These are phyloP conservation scores for Dasysyrphus albostriatus DNA, from an alignment of 2,888 invertebrate species.

Conservation along the genomic window DNA sequence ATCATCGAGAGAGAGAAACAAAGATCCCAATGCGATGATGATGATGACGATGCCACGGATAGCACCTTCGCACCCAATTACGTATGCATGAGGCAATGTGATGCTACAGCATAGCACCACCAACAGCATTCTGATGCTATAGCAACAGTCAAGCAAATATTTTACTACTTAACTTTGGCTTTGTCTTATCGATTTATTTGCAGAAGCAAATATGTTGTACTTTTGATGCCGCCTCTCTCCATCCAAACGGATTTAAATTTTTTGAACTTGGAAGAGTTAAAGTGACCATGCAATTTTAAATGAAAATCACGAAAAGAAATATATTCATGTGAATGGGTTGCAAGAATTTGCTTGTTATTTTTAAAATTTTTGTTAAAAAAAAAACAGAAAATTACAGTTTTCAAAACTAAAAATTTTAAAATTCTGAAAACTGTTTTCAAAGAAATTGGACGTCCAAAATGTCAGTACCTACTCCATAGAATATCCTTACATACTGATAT, in stretches of 20 bases:
- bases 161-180: slow-evolving; percentile 44
- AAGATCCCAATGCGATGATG: slow-evolving; percentile 39
- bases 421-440: too few species aligned
- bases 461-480: too few species aligned
- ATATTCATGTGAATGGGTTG: background rate
- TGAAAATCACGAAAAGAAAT: background rate
- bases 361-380: too few species aligned
- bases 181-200: slow-evolving; percentile 54
- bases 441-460: too few species aligned
- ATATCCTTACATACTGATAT: too few species aligned
- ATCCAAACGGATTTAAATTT: slow-evolving; percentile 44
- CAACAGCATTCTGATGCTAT: background rate
- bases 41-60: slow-evolving; percentile 45
- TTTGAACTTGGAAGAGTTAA: slow-evolving; percentile 34
- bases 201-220: slow-evolving; percentile 22
- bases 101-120: background rate
- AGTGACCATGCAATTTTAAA: slow-evolving; percentile 19
- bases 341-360: background rate
- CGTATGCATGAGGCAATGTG: slow-evolving; percentile 47
- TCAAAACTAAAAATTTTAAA: too few species aligned
- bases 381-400: too few species aligned
- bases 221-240: background rate
- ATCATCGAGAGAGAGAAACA: slow-evolving; percentile 20
- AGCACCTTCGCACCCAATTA: slow-evolving; percentile 73
- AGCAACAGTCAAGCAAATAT: background rate